Evolutionary conservation across 2,888 invertebrate genomes (phyloP).

Genomic region (Euclidia mi): DNA sequence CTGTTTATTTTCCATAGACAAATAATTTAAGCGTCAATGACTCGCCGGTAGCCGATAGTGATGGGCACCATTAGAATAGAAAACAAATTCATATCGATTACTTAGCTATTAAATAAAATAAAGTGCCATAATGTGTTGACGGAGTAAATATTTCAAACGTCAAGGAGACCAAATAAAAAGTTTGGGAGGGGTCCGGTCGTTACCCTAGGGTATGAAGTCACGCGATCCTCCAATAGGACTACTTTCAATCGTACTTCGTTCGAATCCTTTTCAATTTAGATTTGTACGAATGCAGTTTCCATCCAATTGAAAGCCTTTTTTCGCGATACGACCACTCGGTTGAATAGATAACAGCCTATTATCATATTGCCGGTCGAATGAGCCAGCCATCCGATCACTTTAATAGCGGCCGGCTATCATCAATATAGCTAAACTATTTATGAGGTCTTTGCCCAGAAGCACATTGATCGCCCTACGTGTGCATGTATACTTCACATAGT

Average conservation of each 20-base stretch:
- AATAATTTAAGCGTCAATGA: too few species aligned
- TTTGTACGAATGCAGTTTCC: too few species aligned
- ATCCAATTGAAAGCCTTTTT: background rate
- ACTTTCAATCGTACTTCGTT: too few species aligned
- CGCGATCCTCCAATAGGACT: conserved; percentile 50
- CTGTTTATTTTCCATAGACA: too few species aligned
- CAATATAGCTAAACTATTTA: conserved; percentile 11
- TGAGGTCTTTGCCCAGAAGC: conserved; percentile 27
- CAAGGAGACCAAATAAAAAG: conserved; percentile 33
- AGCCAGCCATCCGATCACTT: conserved; percentile 7
- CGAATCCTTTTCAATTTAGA: too few species aligned
- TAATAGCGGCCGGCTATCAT: background rate
- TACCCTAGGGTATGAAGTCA: conserved; percentile 58
- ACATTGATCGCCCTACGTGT: conserved; percentile 16
- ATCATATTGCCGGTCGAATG: conserved; percentile 13
- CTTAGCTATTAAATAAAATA: conserved; percentile 32
- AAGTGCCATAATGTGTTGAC: conserved; percentile 41
- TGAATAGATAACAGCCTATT: conserved; percentile 12
- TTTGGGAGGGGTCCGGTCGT: conserved; percentile 58
- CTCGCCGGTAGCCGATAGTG: background rate
- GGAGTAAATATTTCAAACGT: conserved; percentile 47
- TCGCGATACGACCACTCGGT: background rate
- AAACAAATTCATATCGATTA: conserved; percentile 21
- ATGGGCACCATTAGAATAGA: background rate
- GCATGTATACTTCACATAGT: conserved; percentile 11